phyloP scores from a whole-genome alignment of 2,113 vertebrate species.

The Calidris pygmaea region DNA sequence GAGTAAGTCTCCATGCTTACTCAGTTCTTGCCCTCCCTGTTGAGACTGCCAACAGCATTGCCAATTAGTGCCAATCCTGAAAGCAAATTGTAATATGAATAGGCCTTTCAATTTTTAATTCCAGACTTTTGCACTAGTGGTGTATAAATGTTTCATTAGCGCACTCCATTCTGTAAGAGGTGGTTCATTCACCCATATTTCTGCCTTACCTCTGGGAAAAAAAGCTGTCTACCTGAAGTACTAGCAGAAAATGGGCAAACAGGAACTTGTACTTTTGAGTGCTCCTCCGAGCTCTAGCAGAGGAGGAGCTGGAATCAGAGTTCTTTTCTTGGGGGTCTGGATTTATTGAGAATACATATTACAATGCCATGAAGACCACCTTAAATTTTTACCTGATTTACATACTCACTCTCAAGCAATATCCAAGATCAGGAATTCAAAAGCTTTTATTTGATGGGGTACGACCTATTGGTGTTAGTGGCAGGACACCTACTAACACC shows the following conservation, averaged over 20 bases:
- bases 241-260: not conserved
- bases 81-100: slow-evolving; percentile 53
- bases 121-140: slow-evolving; percentile 4
- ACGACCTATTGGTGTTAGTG: not conserved
- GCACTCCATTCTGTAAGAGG: not conserved
- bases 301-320: not conserved
- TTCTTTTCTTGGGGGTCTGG: not conserved
- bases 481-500: not conserved
- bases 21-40: slow-evolving; percentile 14
- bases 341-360: not conserved
- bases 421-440: not conserved
- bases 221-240: not conserved
- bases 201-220: not conserved
- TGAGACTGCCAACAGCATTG: slow-evolving; percentile 52
- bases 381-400: not conserved
- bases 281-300: not conserved
- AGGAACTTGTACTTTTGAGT: not conserved
- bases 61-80: slow-evolving; percentile 71
- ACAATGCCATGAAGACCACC: not conserved
- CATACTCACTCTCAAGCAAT: not conserved
- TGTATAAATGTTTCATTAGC: slow-evolving; percentile 66
- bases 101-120: slow-evolving; percentile 64
- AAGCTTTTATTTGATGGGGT: not conserved
- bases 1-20: not conserved
- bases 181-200: slow-evolving; percentile 5